Evolutionary conservation across 2,888 invertebrate species (phyloP), one percentile per base, ranked within the genome.

Genomic region (Andrena fulva): DNA sequence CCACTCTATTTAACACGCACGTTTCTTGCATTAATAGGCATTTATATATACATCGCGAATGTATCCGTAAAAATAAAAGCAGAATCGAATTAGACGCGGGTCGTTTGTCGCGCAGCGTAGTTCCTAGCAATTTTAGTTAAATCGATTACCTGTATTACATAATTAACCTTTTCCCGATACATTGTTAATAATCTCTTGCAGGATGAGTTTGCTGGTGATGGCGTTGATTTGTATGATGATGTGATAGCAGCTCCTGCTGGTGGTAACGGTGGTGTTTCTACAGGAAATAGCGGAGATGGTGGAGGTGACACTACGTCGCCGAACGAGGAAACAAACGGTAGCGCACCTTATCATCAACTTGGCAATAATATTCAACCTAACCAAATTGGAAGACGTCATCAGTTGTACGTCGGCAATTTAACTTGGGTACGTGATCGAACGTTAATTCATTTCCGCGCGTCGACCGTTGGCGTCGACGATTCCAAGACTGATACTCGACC

Each of bases 401-500:
- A 99, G 94, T 96, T 99, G 63, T 99, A 99, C 95, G 97, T 99
- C 92, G 99, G 99, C 92, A 99, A 99, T 95, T 96, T 99, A 89
- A 99, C 99, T 91, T 99, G 99, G 99, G 98, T 98, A 96, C 90
- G 33, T 52, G 60, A 62, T 42, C 56, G 0, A 6, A 52, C 1
- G 10, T 24, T 52, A 29, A 42, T 24, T 54, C 1, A 20, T 54
- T 3, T 12, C 56, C 3, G n/a, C n/a, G n/a, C 7, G 5, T 29
- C 10, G 27, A 2, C 10, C 10, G 1, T 56, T 29, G 20, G 1
- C 2, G 0, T 50, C 10, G 6, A 27, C 24, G 24, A 24, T 10
- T 16, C 2, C 2, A n/a, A 16, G 31, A 10, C 12, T 1, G 5
- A 12, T 42, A 42, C 12, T 16, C 42, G 16, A 42, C 16, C 54